Conservation (phyloP, 2,797 vertebrate genomes). For the Siniperca obscura region DNA sequence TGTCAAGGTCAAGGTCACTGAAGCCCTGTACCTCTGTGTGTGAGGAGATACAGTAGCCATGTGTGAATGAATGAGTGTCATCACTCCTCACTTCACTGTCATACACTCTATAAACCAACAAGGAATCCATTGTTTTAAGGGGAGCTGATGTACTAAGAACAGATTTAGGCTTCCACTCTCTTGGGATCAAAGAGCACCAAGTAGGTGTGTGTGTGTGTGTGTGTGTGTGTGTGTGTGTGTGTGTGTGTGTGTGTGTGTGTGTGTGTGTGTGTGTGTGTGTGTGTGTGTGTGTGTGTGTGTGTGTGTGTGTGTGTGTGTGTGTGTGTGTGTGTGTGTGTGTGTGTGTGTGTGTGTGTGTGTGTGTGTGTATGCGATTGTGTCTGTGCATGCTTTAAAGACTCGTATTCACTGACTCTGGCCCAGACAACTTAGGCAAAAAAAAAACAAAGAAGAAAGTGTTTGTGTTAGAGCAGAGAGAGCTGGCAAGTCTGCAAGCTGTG, state of each 20-base stretch:
- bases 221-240: constrained; percentile 30
- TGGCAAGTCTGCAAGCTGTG: constrained; percentile 52
- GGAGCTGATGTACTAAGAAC: constrained; percentile 67
- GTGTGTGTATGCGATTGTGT: constrained; percentile 29
- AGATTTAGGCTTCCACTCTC: constrained; percentile 75
- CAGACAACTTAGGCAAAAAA: constrained; percentile 61
- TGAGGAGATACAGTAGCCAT: constrained; percentile 1
- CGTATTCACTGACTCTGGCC: constrained; percentile 51
- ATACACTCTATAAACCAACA: constrained; percentile 57
- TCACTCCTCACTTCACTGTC: constrained; percentile 55
- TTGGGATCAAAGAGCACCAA: constrained; percentile 70
- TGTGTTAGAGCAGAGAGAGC: constrained; percentile 59
- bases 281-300: constrained; percentile 36
- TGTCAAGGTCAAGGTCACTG: constrained; percentile 35
- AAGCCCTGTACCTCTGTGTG: background rate
- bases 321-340: constrained; percentile 33
- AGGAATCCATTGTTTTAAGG: constrained; percentile 68
- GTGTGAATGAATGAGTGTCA: constrained; percentile 26
- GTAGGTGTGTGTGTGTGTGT: constrained; percentile 39
- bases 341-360: constrained; percentile 35
- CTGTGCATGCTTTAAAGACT: constrained; percentile 56
- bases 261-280: constrained; percentile 32
- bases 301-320: constrained; percentile 39
- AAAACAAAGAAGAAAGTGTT: constrained; percentile 63
- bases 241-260: constrained; percentile 39